These are phyloP conservation scores for Triplophysa yarkandensis DNA, from an alignment of 2,797 vertebrate genomes.

Conservation along the genomic window DNA sequence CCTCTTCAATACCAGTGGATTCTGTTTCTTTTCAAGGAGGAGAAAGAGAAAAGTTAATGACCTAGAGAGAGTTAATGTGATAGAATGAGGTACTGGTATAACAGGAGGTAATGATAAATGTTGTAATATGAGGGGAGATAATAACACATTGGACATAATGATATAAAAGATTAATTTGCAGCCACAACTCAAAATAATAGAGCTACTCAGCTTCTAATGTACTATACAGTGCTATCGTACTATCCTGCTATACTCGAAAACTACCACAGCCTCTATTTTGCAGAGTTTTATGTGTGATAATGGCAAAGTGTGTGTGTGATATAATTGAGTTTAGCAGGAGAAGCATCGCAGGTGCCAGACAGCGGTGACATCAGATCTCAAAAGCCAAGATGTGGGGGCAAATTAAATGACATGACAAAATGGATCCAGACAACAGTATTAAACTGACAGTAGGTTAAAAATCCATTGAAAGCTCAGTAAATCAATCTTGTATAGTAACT, in stretches of 20 bases:
- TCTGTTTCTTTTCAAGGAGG: not conserved
- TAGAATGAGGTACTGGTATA: constrained; percentile 8
- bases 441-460: not conserved
- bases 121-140: constrained; percentile 11
- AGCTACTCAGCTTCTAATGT: constrained; percentile 10
- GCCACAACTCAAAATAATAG: constrained; percentile 8
- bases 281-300: not conserved
- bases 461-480: not conserved
- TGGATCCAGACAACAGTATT: not conserved
- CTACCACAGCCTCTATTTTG: not conserved
- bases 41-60: constrained; percentile 11
- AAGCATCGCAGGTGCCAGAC: constrained; percentile 14
- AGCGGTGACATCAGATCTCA: not conserved
- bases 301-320: constrained; percentile 15
- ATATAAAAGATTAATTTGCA: constrained; percentile 19
- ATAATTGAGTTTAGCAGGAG: not conserved
- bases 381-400: constrained; percentile 23
- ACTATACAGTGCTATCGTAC: not conserved
- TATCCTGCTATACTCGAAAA: constrained; percentile 8
- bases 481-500: not conserved
- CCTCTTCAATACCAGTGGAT: not conserved
- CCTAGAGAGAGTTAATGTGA: constrained; percentile 11
- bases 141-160: constrained; percentile 1
- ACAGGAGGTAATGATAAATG: constrained; percentile 12
- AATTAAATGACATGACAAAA: not conserved